A percentile compares a stretch with the other conserved stretches of the same genome.
These are phyloP conservation scores for Ennomos quercinarius DNA, from an alignment of 2,888 invertebrate species.

Conservation along the genomic window DNA sequence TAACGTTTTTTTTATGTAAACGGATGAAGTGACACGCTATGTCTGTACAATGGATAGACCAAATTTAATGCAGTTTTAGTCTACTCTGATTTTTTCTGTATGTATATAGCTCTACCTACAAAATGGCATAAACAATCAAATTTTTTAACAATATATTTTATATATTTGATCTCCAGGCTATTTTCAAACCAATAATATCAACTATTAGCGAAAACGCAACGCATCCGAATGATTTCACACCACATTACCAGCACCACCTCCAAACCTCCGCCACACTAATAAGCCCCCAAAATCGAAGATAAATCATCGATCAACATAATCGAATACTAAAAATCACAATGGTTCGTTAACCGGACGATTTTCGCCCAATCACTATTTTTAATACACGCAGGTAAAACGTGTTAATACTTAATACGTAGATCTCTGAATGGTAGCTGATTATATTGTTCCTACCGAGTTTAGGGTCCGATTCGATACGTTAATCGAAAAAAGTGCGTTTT, in stretches of 20 bases:
- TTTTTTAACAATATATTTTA: too few species aligned
- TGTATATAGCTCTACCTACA: too few species aligned
- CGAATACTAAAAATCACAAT: conserved; percentile 79
- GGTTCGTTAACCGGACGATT: conserved; percentile 74
- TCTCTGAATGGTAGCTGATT: conserved; percentile 79
- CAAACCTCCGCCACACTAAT: conserved; percentile 40
- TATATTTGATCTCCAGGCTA: too few species aligned
- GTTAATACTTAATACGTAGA: conserved; percentile 47
- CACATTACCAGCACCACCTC: conserved; percentile 41
- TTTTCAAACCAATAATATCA: background rate
- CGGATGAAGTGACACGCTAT: too few species aligned
- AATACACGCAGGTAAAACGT: conserved; percentile 68
- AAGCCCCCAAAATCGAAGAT: conserved; percentile 45
- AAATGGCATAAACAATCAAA: too few species aligned
- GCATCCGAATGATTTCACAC: conserved; percentile 51
- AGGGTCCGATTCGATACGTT: conserved; percentile 77
- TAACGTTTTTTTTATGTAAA: too few species aligned
- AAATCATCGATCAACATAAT: conserved; percentile 79
- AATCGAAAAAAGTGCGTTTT: conserved; percentile 79
- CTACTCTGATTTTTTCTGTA: too few species aligned
- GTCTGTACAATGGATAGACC: too few species aligned
- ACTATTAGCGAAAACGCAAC: conserved; percentile 30
- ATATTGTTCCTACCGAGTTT: conserved; percentile 79
- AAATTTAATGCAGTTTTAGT: too few species aligned
- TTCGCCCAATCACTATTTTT: conserved; percentile 78